Conservation (phyloP, 2,888 invertebrate species). For the Clitarchus hookeri region DNA sequence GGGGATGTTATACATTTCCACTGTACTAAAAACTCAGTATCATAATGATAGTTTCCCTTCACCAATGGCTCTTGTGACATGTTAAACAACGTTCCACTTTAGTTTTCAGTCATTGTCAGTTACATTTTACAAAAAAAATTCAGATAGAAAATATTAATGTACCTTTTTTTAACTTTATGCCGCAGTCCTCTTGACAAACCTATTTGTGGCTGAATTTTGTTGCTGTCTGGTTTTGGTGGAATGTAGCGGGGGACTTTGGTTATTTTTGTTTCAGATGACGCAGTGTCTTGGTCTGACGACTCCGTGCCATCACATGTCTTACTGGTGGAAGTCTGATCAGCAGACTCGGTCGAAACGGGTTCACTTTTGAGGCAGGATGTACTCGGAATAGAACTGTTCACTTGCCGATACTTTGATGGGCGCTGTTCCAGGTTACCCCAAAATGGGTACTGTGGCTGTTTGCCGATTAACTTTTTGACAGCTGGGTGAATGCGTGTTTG, state of each 20-base stretch:
- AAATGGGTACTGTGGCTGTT: slow-evolving; percentile 51
- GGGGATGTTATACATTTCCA: background rate
- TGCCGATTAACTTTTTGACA: slow-evolving; percentile 71
- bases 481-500: slow-evolving; percentile 70
- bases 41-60: no score
- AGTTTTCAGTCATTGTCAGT: no score
- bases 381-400: background rate
- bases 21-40: background rate
- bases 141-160: background rate
- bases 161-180: slow-evolving; percentile 50
- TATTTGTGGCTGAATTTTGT: slow-evolving; percentile 43
- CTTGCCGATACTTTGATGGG: slow-evolving; percentile 28
- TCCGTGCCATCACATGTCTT: background rate
- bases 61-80: no score
- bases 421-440: slow-evolving; percentile 32
- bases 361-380: background rate
- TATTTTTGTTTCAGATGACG: slow-evolving; percentile 37
- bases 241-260: slow-evolving; percentile 54
- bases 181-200: slow-evolving; percentile 51
- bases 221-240: slow-evolving; percentile 51
- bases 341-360: background rate
- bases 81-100: no score
- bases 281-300: background rate
- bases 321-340: background rate
- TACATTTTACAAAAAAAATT: no score